phyloP scores from a whole-genome alignment of 2,113 vertebrate genomes.

The Gnathochromis pfefferi region DNA sequence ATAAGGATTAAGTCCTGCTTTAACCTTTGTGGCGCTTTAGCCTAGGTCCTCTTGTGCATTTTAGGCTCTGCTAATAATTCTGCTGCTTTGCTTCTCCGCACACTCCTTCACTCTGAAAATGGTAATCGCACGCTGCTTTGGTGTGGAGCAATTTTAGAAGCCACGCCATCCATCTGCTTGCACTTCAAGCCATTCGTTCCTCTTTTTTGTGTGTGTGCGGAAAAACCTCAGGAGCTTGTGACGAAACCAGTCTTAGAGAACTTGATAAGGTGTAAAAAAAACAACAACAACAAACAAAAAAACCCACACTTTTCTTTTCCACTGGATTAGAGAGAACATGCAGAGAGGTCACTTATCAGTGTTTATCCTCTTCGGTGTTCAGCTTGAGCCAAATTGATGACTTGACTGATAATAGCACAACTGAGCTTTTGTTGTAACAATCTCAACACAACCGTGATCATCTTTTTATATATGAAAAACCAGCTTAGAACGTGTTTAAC shows the following conservation, averaged over 20 bases:
- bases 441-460: neutral
- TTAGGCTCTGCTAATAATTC: constrained; percentile 12
- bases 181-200: neutral
- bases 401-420: neutral
- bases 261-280: constrained; percentile 3
- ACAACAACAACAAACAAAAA: neutral
- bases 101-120: constrained; percentile 16
- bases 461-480: neutral
- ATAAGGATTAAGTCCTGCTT: neutral
- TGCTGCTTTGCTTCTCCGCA: constrained; percentile 10
- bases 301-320: neutral
- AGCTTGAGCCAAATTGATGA: neutral
- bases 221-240: neutral
- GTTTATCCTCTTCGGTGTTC: neutral
- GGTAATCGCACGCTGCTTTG: constrained; percentile 5
- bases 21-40: neutral
- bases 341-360: neutral
- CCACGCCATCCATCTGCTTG: neutral
- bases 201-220: neutral
- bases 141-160: constrained; percentile 5
- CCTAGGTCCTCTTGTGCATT: neutral
- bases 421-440: neutral
- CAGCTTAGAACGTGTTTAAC: neutral
- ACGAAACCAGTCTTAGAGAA: neutral
- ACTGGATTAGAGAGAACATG: neutral